Conservation (phyloP, 2,797 vertebrate genomes). For the Phylloscopus collybita region DNA sequence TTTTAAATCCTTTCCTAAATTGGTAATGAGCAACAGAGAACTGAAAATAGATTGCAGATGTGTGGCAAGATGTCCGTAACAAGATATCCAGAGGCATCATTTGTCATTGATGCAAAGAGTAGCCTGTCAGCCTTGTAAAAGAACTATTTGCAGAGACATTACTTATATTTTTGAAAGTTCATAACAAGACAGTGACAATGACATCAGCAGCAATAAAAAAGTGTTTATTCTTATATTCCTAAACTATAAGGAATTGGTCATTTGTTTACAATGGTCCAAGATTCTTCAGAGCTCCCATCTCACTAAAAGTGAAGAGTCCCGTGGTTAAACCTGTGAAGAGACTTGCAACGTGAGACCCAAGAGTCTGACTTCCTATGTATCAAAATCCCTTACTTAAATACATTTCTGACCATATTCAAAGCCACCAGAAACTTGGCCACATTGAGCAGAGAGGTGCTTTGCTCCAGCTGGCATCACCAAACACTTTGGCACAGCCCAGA, state of each 20-base stretch:
- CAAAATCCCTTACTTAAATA: background rate
- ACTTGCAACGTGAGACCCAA: background rate
- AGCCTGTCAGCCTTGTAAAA: background rate
- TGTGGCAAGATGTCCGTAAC: conserved; percentile 58
- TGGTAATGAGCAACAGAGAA: conserved; percentile 42
- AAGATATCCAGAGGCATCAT: conserved; percentile 53
- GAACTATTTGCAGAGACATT: conserved; percentile 10
- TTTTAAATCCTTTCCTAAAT: conserved; percentile 53
- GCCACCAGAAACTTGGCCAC: background rate
- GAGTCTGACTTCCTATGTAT: background rate
- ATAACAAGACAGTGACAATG: background rate
- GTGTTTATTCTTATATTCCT: background rate
- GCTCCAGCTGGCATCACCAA: conserved; percentile 24
- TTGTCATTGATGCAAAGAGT: conserved; percentile 44
- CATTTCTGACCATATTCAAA: background rate
- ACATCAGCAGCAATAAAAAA: background rate
- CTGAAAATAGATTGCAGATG: conserved; percentile 66
- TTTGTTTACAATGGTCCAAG: background rate
- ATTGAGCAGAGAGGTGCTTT: background rate
- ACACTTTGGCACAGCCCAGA: background rate
- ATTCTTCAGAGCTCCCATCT: background rate
- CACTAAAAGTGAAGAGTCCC: background rate
- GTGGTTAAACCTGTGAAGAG: background rate
- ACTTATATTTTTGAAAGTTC: conserved; percentile 18
- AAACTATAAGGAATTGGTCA: background rate